Conservation (phyloP, 2,113 vertebrate genomes). For the Coptodon rendalli region DNA sequence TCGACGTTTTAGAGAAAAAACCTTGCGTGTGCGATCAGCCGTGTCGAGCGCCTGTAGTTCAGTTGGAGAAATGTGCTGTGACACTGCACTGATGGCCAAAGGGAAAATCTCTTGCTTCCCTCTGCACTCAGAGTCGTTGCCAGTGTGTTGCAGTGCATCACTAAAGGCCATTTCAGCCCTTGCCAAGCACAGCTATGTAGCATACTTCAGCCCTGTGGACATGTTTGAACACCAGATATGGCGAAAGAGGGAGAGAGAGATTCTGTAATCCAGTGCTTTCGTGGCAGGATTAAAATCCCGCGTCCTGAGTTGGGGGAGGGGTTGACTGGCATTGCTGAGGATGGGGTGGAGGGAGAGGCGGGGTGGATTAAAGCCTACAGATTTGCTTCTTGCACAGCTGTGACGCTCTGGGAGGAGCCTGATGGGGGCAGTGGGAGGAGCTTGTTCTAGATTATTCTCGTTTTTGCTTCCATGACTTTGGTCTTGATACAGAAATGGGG, state of each 20-base stretch:
- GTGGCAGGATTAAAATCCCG: constrained; percentile 64
- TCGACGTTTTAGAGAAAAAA: background rate
- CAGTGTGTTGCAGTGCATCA: background rate
- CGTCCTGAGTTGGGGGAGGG: constrained; percentile 40
- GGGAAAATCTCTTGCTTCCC: background rate
- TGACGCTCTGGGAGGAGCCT: constrained; percentile 22
- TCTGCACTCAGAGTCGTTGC: background rate
- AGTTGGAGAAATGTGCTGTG: background rate
- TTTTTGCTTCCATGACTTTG: background rate
- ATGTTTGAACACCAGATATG: background rate
- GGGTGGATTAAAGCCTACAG: constrained; percentile 41
- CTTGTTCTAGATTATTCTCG: background rate
- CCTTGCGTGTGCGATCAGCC: background rate
- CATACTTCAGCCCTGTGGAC: background rate
- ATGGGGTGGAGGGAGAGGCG: background rate
- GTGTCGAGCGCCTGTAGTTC: background rate
- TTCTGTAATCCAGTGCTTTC: constrained; percentile 54
- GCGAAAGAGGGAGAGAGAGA: constrained; percentile 10
- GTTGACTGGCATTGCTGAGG: background rate
- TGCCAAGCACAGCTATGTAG: background rate
- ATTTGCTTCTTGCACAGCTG: constrained; percentile 44
- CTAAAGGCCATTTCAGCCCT: background rate
- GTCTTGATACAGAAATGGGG: background rate
- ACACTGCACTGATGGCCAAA: background rate
- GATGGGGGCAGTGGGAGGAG: constrained; percentile 5